A percentile compares a stretch with the other conserved stretches of the same genome.
These are phyloP conservation scores for Sciurus niger DNA, from an alignment of 2,113 vertebrate species.

Conservation along the genomic window DNA sequence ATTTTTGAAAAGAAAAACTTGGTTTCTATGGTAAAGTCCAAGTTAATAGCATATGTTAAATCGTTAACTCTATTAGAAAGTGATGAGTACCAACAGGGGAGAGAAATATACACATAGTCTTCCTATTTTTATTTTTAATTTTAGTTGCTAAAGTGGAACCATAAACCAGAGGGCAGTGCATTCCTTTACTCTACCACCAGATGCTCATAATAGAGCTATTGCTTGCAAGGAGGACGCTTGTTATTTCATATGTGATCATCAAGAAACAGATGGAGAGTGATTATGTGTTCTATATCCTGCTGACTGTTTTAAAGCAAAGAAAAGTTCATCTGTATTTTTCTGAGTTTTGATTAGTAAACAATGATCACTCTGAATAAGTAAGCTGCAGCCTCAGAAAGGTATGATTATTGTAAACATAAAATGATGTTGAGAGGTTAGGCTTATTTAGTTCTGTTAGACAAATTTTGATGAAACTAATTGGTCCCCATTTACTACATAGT, in stretches of 20 bases:
- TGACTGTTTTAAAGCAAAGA: slow-evolving; percentile 69
- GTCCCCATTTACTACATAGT: background rate
- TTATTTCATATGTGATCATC: slow-evolving; percentile 35
- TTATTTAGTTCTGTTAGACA: background rate
- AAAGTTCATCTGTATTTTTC: slow-evolving; percentile 58
- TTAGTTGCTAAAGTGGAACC: slow-evolving; percentile 74
- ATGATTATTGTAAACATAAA: background rate
- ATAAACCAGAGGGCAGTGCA: slow-evolving; percentile 47
- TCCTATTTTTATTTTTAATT: slow-evolving; percentile 65
- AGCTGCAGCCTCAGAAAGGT: background rate
- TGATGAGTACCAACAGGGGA: slow-evolving; percentile 62
- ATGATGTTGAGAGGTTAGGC: background rate
- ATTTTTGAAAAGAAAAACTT: slow-evolving; percentile 15
- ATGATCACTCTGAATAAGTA: background rate
- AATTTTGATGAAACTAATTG: slow-evolving; percentile 12
- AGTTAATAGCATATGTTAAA: slow-evolving; percentile 68
- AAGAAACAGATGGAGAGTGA: slow-evolving; percentile 69
- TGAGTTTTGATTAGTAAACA: slow-evolving; percentile 59
- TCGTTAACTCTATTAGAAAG: slow-evolving; percentile 56
- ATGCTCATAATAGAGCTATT: slow-evolving; percentile 64
- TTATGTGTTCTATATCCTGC: slow-evolving; percentile 23
- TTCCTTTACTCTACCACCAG: slow-evolving; percentile 71
- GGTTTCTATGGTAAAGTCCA: slow-evolving; percentile 52
- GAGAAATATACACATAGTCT: slow-evolving; percentile 49
- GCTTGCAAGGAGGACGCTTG: slow-evolving; percentile 55